Evolutionary conservation across 2,888 invertebrate genomes (phyloP).

Genomic region (Heliconius charithonia): DNA sequence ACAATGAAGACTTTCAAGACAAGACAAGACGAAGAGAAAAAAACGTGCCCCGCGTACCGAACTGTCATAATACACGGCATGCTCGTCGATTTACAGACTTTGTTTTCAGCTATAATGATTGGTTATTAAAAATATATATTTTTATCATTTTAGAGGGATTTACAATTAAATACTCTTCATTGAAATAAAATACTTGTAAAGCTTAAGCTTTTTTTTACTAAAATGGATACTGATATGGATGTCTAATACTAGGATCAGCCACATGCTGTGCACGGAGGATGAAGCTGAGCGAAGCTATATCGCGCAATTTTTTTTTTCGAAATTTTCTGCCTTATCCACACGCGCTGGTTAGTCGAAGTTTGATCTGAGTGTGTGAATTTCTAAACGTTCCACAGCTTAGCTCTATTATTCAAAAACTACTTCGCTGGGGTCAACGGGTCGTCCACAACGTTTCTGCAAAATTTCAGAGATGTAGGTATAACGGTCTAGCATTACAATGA

Average conservation of each 20-base stretch:
- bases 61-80: constrained; percentile 8
- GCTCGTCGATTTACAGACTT: background rate
- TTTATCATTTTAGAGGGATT: background rate
- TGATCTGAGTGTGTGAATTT: too few species aligned
- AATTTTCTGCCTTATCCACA: too few species aligned
- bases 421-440: too few species aligned
- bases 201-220: background rate
- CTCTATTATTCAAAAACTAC: too few species aligned
- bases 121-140: background rate
- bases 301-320: too few species aligned
- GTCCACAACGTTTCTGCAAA: too few species aligned
- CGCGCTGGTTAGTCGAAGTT: too few species aligned
- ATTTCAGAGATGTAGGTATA: too few species aligned
- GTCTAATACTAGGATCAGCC: background rate
- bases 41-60: constrained; percentile 45
- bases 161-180: background rate
- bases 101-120: background rate
- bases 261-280: too few species aligned
- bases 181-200: background rate
- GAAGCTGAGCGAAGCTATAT: too few species aligned
- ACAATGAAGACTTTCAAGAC: constrained; percentile 52
- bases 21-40: constrained; percentile 51
- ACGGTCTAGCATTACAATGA: too few species aligned
- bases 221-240: background rate
- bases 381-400: too few species aligned